Evolutionary conservation across 2,113 vertebrate species (phyloP), one percentile per base, ranked within the genome.

Genomic region (Columba janthina): DNA sequence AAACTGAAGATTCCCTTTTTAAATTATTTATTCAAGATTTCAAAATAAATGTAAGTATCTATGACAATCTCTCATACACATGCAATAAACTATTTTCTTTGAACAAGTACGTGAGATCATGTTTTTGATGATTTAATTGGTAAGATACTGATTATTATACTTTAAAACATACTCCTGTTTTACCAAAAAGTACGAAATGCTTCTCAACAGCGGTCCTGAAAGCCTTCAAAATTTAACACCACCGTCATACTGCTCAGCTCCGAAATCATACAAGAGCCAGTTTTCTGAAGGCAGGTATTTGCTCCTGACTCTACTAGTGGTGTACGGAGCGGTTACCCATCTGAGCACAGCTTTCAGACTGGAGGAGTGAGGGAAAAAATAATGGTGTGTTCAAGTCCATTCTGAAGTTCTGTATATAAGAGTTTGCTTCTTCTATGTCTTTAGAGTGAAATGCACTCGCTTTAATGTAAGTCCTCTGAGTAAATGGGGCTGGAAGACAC

Each of bases 321-420:
- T 1, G 0, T 20, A 14, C 6, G 22, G 40, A 13, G 4, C 8
- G 4, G 19, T 12, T 70, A 32, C 15, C 79, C 16, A 29, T 5
- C 28, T 26, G 25, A 70, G 40, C 21, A 32, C 7, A 34, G 48
- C 9, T 18, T 69, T 51, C 51, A 53, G 58, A 57, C 15, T 48
- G 16, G 12, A 54, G 62, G 29, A 69, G 38, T 3, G 9, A 76
- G 25, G 1, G 4, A 29, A 70, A 78, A 76, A 82, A 48, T 11
- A 51, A 31, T 3, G 28, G 20, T 14, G 11, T 6, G 2, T 51
- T 64, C 31, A 80, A 64, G 15, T 8, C 58, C 17, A 26, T 74
- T 84, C 54, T 70, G 54, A 50, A 82, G 53, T 48, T 94, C 53
- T 75, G 40, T 31, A 34, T 6, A 12, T 8, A 3, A 40, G 10